Base-by-base conservation (phyloP, 2,888 invertebrate genomes). In the Desoria tigrina region DNA sequence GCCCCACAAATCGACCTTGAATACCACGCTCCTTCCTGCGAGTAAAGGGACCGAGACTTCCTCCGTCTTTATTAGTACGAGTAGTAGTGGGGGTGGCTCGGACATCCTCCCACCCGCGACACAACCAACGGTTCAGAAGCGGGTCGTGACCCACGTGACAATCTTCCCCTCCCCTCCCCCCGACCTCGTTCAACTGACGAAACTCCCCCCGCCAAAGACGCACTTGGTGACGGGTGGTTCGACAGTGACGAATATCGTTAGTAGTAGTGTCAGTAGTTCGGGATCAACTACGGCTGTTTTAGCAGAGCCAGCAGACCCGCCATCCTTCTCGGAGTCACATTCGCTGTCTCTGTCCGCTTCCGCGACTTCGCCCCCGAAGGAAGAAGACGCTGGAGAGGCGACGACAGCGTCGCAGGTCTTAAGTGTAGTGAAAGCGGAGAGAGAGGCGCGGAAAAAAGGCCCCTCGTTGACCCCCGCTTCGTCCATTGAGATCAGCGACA, bases 91-190 rank as follows among this genome's bases (percentile, higher is more conserved):
- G 61, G 45, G 65, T 65, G 55, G 63, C 57, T 49, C 27, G 11
- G 53, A 53, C 55, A 56, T 39, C 11, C 26, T 58, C 9, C 58
- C 58, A 2, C 60, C 62, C 14, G 64, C 69, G 6, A 71, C 72
- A 28, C 71, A 71, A 51, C 76, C 74, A 18, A 71, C 70, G 42
- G 69, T 74, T 59, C 76, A 76, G 63, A 76, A 76, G 64, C 65
- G 76, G 49, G 76, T 76, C 23, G 76, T 76, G 24, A 76, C 74
- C 27, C 74, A 76, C 55, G 74, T 76, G n/a, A 76, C 76, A 42
- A 76, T 76, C 27, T 76, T 76, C 51, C 76, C 76, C 11, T 73
- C 74, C 32, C 76, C 76, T 0, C 74, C 74, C 23, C 72, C 73
- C n/a, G 74, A 73, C 55, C 51, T 69, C 42, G 72, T 74, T 6